Evolutionary conservation across 2,797 vertebrate genomes (phyloP), one percentile per base, ranked within the genome.

Genomic region (Australoheros facetus): DNA sequence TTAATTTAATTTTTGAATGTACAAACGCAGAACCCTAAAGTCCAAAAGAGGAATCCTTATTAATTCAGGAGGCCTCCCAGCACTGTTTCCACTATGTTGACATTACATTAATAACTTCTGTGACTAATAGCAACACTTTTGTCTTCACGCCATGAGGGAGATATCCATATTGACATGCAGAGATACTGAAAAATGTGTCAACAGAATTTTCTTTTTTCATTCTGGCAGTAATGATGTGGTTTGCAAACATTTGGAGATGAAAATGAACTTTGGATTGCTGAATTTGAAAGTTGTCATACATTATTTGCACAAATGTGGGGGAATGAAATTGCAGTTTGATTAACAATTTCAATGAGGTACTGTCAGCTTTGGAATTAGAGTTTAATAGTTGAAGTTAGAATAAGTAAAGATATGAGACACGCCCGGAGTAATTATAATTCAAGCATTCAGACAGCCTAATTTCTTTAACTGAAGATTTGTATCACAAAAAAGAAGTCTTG

Each of bases 201-300:
- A 85, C 66, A 83, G 39, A 62, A 80, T 71, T 77, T 66, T n/a
- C 6, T 23, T 74, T 84, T 84, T 77, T 72, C 55, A 73, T 73
- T 56, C 76, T 54, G 56, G 56, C 80, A 26, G 53, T 74, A 78
- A 87, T 82, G 69, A 81, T 37, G 37, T 16, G 56, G 54, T 85
- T 64, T 79, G 86, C 78, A 91, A 89, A 90, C 81, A 87, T 83
- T 86, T 85, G 81, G 73, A 86, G 48, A 90, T 64, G 60, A 76
- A 89, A 86, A 79, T 73, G 30, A 77, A 88, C 81, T 80, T 60
- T 76, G 54, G 75, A 66, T 78, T 62, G 55, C 54, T 28, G 23
- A 34, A 72, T 82, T 70, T 79, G 56, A 86, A 73, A 56, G 37
- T 64, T 75, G 58, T 77, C 45, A 79, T 39, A 59, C 13, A 58